Evolutionary conservation across 1,140 invertebrate genomes (phyloP).

Genomic region (Trissolcus basalis): DNA sequence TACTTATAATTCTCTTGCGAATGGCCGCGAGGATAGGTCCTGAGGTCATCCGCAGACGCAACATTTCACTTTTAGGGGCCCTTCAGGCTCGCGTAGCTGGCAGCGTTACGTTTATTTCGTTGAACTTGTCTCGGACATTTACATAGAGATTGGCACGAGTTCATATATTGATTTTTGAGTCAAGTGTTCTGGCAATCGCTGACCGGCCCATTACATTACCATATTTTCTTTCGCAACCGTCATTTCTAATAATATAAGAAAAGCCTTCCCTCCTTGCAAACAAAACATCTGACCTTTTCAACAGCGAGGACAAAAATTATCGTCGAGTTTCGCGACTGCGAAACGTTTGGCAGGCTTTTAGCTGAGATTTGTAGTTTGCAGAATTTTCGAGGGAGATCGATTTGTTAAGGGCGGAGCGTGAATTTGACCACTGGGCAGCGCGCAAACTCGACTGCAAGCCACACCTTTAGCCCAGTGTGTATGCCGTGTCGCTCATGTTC

Average conservation of each 20-base stretch:
- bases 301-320: too few species aligned
- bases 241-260: too few species aligned
- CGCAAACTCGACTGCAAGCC: conserved; percentile 68
- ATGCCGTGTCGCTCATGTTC: conserved; percentile 23
- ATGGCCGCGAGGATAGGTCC: conserved; percentile 65
- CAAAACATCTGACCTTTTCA: too few species aligned
- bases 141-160: conserved; percentile 76
- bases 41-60: conserved; percentile 76
- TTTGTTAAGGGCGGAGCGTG: conserved; percentile 70
- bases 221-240: conserved; percentile 26
- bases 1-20: conserved; percentile 69
- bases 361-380: conserved; percentile 27
- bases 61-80: conserved; percentile 77
- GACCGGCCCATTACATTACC: conserved; percentile 21
- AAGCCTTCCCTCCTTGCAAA: too few species aligned
- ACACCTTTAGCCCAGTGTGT: conserved; percentile 59
- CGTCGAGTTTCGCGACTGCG: too few species aligned
- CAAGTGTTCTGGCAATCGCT: conserved; percentile 45
- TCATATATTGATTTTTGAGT: conserved; percentile 74
- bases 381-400: conserved; percentile 60
- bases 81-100: conserved; percentile 65
- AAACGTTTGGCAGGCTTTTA: too few species aligned
- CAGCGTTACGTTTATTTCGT: conserved; percentile 52
- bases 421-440: conserved; percentile 71
- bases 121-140: conserved; percentile 66